These are phyloP conservation scores for Basileuterus tristriatus DNA, from an alignment of 2,797 vertebrate species.

Conservation along the genomic window DNA sequence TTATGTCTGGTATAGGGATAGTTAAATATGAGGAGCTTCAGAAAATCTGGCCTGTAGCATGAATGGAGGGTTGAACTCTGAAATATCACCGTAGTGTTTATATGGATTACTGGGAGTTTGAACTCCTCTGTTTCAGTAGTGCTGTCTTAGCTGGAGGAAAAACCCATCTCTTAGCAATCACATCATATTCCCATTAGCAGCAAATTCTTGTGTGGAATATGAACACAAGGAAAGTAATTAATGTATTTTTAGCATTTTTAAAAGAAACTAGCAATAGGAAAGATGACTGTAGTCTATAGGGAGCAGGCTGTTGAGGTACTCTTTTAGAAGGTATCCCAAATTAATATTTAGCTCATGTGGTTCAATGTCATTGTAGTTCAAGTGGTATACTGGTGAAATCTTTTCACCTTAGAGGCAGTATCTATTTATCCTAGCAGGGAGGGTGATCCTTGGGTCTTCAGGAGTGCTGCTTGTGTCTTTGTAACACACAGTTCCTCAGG, in stretches of 20 bases:
- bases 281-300: background rate
- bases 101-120: background rate
- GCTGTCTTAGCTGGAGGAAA: background rate
- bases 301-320: background rate
- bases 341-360: background rate
- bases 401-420: background rate
- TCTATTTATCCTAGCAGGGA: background rate
- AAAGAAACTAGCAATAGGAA: background rate
- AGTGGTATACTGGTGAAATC: accelerated
- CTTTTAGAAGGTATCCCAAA: background rate
- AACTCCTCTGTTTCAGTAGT: background rate
- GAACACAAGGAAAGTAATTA: background rate
- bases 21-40: background rate
- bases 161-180: background rate
- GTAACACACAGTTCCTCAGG: background rate
- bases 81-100: background rate
- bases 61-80: background rate
- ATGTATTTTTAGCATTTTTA: slow-evolving; percentile 36
- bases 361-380: background rate
- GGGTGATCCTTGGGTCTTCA: background rate
- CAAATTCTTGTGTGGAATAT: background rate
- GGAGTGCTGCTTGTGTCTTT: background rate
- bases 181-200: background rate
- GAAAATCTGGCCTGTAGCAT: background rate
- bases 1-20: accelerated